phyloP scores from a whole-genome alignment of 2,797 vertebrate species.

The Rhinichthys osculus region DNA sequence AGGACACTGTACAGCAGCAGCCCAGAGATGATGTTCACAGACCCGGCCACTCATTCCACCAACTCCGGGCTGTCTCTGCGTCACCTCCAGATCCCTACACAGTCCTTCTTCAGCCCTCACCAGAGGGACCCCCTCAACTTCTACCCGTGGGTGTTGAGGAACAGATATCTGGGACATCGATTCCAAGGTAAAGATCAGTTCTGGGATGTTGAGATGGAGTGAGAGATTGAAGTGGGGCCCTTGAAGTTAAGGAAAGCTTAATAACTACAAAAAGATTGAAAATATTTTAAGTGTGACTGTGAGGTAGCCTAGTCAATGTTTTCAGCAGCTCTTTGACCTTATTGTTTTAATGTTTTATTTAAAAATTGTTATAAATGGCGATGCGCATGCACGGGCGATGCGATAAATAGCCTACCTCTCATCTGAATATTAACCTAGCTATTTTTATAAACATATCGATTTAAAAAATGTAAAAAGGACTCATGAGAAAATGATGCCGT shows the following conservation, averaged over 20 bases:
- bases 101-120: constrained; percentile 80
- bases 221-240: background rate
- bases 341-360: background rate
- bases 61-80: constrained; percentile 76
- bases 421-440: background rate
- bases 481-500: background rate
- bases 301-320: background rate
- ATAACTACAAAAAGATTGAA: background rate
- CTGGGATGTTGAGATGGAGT: background rate
- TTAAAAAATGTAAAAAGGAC: background rate
- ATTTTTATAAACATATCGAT: background rate
- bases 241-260: background rate
- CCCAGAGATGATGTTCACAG: constrained; percentile 78
- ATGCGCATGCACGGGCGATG: background rate
- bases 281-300: background rate
- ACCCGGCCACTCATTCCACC: constrained; percentile 74
- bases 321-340: background rate
- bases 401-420: no score
- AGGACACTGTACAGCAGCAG: constrained; percentile 77
- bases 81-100: constrained; percentile 77
- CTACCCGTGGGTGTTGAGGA: constrained; percentile 83
- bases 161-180: constrained; percentile 80
- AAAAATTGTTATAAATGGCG: background rate
- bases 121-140: constrained; percentile 81
- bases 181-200: constrained; percentile 73